Conservation (phyloP, 2,797 vertebrate species). For the Danio kyathit region DNA sequence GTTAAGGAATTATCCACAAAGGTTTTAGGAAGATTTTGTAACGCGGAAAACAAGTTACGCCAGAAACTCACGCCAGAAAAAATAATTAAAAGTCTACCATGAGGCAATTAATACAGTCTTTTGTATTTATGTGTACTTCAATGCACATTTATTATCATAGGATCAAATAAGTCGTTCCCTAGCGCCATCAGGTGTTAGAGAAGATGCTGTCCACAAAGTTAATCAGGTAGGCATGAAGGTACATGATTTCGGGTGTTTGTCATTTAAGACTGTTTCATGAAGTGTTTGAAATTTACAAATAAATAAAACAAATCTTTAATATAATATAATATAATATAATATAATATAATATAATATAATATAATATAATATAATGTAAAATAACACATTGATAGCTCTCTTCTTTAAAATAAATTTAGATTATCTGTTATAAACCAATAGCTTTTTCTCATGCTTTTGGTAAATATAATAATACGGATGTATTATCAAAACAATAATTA, state of each 20-base stretch:
- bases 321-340: too few species aligned
- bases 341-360: too few species aligned
- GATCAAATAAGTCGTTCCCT: constrained; percentile 23
- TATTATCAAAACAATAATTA: neutral
- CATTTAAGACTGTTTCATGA: neutral
- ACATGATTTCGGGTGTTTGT: neutral
- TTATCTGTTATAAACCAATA: neutral
- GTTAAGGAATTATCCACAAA: neutral
- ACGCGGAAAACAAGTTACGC: neutral
- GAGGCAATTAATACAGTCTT: neutral
- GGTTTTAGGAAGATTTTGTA: neutral
- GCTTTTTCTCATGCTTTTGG: neutral
- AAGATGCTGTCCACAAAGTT: neutral
- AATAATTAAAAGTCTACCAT: neutral
- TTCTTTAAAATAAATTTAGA: neutral
- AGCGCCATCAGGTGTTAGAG: constrained; percentile 51
- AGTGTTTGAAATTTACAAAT: neutral
- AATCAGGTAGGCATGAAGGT: neutral
- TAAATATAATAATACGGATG: neutral
- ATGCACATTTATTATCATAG: neutral
- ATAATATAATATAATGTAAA: too few species aligned
- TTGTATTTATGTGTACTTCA: neutral
- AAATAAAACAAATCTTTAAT: neutral
- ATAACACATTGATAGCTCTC: neutral
- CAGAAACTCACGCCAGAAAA: neutral